Evolutionary conservation across 2,797 vertebrate species (phyloP), one percentile per base, ranked within the genome.

Genomic region (Tolypeutes matacus): DNA sequence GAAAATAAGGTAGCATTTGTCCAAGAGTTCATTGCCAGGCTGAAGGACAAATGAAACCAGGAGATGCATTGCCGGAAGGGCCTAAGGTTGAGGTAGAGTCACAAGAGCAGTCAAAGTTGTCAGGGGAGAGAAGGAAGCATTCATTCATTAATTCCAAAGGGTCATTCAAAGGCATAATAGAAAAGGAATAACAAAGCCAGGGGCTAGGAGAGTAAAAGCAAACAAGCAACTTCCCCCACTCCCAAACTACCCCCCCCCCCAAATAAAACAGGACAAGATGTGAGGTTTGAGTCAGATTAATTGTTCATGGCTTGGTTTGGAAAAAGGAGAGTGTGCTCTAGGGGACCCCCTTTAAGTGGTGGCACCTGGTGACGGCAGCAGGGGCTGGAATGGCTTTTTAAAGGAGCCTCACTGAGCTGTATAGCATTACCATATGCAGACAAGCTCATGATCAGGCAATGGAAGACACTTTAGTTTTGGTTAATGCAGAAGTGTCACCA

Each of bases 1-100:
- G 51, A 82, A 86, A 92, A 31, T 18, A 72, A 82, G 39, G 51
- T 49, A 84, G 60, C 23, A 88, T 72, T 85, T 88, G 18, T 93
- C 27, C 7, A 5, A 5, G 36, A 88, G 67, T 81, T 49, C 60
- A 91, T 17, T 21, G 62, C 21, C 69, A 93, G 27, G 17, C 21
- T 58, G 31, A 69, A 84, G 18, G 17, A 18, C 4, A 89, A 42
- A 87, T 49, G 34, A 34, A 62, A 67, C 7, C 20, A 83, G 69
- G 56, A 65, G 21, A 51, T 34, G 17, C 23, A 42, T 70, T 60
- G 69, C 7, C 34, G 78, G 31, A 62, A 21, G 3, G 64, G 17
- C n/a, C 82, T 81, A 77, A 72, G 70, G 46, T 82, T 86, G 60
- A 90, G 11, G 29, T 18, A n/a, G 42, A 90, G 27, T 83, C 31